Conservation (phyloP, 2,888 invertebrate species). For the Epistrophella euchroma region DNA sequence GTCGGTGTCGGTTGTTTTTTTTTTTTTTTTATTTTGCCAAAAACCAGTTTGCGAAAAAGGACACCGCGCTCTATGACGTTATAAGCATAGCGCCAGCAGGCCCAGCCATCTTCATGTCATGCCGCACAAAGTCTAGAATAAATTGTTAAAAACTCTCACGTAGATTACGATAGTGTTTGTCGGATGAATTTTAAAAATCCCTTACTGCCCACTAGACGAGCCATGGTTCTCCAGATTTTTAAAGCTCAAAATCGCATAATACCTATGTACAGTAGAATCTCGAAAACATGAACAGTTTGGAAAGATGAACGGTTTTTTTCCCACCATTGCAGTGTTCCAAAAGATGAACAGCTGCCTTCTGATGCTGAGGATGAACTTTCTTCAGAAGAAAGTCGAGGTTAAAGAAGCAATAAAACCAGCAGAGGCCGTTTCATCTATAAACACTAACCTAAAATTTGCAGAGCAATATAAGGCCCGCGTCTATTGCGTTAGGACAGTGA, state of each 20-base stretch:
- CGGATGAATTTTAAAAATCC: conserved; percentile 78
- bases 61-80: conserved; percentile 36
- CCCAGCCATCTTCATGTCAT: conserved; percentile 3
- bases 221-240: conserved; percentile 52
- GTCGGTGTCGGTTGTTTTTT: conserved; percentile 32
- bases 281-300: too few relatives aligned
- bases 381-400: too few relatives aligned
- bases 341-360: too few relatives aligned
- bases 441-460: too few relatives aligned
- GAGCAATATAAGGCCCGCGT: too few relatives aligned
- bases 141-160: conserved; percentile 78
- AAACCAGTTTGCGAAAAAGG: conserved; percentile 40
- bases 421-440: too few relatives aligned
- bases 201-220: conserved; percentile 58
- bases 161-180: conserved; percentile 77
- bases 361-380: too few relatives aligned
- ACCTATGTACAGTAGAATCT: too few relatives aligned
- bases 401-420: too few relatives aligned
- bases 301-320: too few relatives aligned
- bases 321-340: too few relatives aligned
- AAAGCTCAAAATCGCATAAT: conserved; percentile 24
- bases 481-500: too few relatives aligned
- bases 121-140: conserved; percentile 48
- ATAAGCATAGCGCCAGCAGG: conserved; percentile 34
- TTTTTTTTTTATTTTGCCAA: conserved; percentile 18